Evolutionary conservation across 1,140 invertebrate genomes (phyloP).

Genomic region (Drosophila grimshawi): DNA sequence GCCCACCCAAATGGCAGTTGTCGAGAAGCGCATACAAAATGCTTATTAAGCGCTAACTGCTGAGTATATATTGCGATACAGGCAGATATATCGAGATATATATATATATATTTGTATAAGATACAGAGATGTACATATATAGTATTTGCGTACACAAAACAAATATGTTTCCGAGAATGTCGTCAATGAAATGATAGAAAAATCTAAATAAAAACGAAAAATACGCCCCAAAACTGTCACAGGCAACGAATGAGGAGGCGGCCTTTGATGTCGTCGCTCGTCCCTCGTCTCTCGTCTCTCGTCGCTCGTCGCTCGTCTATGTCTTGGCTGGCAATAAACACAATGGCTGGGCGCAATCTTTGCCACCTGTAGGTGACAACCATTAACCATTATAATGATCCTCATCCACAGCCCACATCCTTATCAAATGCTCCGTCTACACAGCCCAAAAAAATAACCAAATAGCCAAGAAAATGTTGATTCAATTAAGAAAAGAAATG

Average conservation of each 20-base stretch:
- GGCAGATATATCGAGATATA: conserved; percentile 6
- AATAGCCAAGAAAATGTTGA: not conserved
- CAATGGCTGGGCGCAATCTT: conserved; percentile 47
- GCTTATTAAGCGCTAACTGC: conserved; percentile 70
- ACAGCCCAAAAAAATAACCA: not conserved
- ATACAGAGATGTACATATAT: conserved; percentile 11
- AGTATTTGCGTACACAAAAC: conserved; percentile 29
- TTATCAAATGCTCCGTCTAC: conserved; percentile 12
- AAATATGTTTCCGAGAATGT: conserved; percentile 58
- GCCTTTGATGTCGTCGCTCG: conserved; percentile 32
- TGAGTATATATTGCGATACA: conserved; percentile 31
- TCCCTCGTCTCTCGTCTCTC: not conserved
- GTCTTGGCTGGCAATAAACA: conserved; percentile 15
- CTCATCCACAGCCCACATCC: conserved; percentile 3
- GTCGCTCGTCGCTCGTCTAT: not conserved
- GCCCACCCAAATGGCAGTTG: conserved; percentile 61
- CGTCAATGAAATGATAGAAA: conserved; percentile 70
- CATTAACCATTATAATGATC: conserved; percentile 17
- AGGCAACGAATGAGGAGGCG: conserved; percentile 3
- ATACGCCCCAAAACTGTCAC: conserved; percentile 42
- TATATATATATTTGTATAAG: conserved; percentile 5
- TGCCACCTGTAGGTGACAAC: conserved; percentile 42
- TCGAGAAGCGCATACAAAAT: conserved; percentile 76
- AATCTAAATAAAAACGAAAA: conserved; percentile 26
- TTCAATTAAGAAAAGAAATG: too few relatives aligned